phyloP scores from a whole-genome alignment of 1,140 invertebrate genomes.

The Eriocheir sinensis region DNA sequence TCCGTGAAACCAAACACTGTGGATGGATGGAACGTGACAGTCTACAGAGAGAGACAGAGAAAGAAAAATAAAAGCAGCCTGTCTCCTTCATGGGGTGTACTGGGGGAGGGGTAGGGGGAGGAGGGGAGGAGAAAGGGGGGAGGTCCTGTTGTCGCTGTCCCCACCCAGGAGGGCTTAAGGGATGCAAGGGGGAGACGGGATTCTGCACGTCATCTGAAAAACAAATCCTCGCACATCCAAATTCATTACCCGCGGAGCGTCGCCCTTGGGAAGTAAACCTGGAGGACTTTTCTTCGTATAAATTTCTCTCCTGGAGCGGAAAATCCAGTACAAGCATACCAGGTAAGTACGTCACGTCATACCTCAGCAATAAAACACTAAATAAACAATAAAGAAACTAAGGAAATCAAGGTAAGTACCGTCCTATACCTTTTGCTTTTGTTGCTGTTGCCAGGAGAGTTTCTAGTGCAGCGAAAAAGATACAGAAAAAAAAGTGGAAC shows the following conservation, averaged over 20 bases:
- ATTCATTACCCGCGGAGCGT: background rate
- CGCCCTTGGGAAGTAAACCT: background rate
- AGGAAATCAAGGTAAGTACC: too few relatives aligned
- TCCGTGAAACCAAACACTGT: too few relatives aligned
- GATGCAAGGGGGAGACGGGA: background rate
- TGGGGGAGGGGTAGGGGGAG: too few relatives aligned
- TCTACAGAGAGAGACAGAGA: too few relatives aligned
- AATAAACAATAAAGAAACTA: too few relatives aligned
- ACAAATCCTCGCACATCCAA: slow-evolving; percentile 5
- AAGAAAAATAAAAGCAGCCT: too few relatives aligned
- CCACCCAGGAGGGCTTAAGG: background rate
- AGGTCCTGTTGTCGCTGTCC: background rate
- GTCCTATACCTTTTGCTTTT: too few relatives aligned
- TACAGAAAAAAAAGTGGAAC: background rate
- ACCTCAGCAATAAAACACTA: too few relatives aligned
- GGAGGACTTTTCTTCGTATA: background rate
- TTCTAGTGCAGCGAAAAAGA: background rate
- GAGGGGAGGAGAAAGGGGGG: too few relatives aligned
- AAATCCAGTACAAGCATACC: too few relatives aligned
- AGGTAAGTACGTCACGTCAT: too few relatives aligned
- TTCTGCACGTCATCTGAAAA: slow-evolving; percentile 12
- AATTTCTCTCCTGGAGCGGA: background rate
- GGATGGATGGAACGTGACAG: too few relatives aligned
- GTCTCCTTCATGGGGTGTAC: background rate
- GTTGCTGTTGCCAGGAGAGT: background rate